Evolutionary conservation across 2,888 invertebrate genomes (phyloP), one percentile per base, ranked within the genome.

Genomic region (Hyposoter dolosus): DNA sequence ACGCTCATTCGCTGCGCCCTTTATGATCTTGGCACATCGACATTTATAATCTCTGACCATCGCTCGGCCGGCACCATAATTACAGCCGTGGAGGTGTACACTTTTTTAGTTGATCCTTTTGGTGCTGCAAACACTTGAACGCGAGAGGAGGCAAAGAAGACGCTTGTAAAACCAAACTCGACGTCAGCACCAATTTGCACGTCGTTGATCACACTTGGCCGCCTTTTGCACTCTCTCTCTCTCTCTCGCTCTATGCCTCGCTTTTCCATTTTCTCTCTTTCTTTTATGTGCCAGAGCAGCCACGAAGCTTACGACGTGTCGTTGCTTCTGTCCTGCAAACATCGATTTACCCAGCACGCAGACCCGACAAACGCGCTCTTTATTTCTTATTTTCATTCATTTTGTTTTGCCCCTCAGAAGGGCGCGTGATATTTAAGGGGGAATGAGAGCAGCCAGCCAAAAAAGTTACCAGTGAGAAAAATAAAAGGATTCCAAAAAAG

Each of bases 101-200:
- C 65, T 75, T 69, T 63, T 78, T 79, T 77, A 76, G 68, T 56
- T 75, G 47, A 53, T 76, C 65, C 63, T 69, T 56, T 74, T 69
- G 53, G 32, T 66, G 72, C 32, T 80, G 65, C 71, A 65, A 75
- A 74, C 66, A 68, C 72, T 71, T 66, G 79, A 50, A 19, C 19
- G 45, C n/a, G 68, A 63, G 68, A 63, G 68, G 40, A 69, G 63
- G 43, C 75, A 68, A 82, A 82, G 81, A 83, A 86, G 86, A 83
- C 50, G 77, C 74, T 69, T 75, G 72, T 40, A 60, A 50, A 74
- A 28, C 78, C 63, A 78, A 81, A 80, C 75, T 80, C 56, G 28
- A 69, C 83, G 86, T 86, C 86, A 84, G 86, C 86, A 82, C 86
- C 86, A 86, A 86, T 86, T 86, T 86, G 86, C 86, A 86, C 83